Evolutionary conservation across 2,113 vertebrate species (phyloP), one percentile per base, ranked within the genome.

Genomic region (Tapirus terrestris): DNA sequence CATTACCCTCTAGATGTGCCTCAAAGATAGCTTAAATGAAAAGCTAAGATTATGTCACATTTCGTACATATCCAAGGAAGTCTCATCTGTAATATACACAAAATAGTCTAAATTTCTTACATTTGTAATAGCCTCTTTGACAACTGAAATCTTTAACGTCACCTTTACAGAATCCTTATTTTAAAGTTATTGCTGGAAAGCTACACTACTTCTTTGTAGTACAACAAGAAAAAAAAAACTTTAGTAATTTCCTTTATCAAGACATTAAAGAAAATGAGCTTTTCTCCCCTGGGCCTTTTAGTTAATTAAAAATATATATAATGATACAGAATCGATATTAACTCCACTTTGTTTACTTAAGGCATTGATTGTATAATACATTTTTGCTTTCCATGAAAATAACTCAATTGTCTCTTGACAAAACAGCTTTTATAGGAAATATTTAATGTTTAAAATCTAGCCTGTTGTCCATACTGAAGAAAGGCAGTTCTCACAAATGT

Each of bases 221-320:
- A 75, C 21, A 51, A 79, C 21, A 27, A 79, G 39, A 76, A 63
- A n/a, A 60, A 89, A 53, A 39, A 8, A 65, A 29, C 25, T 72
- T 13, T 17, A 94, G 21, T 70, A 75, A 87, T 75, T 97, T 91
- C 3, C 39, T 93, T 95, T 89, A 91, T 83, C 75, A 93, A 94
- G 93, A 94, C 48, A 91, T 80, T 97, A 89, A 91, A 82, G 91
- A 92, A 97, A 97, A 95, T 68, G 65, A 96, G 51, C 84, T 95
- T 94, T 96, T 65, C n/a, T 96, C n/a, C 39, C 67, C 43, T 65
- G 81, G 60, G 73, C 39, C 87, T 75, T 94, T 95, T 87, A 90
- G 33, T 86, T 97, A 94, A 97, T 92, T 90, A 95, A 96, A 96
- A 86, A 95, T 63, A 88, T 73, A 97, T 33, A 96, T 27, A 89